Base-by-base conservation (phyloP, 2,888 invertebrate species). In the Branchipolynoe longqiensis region DNA sequence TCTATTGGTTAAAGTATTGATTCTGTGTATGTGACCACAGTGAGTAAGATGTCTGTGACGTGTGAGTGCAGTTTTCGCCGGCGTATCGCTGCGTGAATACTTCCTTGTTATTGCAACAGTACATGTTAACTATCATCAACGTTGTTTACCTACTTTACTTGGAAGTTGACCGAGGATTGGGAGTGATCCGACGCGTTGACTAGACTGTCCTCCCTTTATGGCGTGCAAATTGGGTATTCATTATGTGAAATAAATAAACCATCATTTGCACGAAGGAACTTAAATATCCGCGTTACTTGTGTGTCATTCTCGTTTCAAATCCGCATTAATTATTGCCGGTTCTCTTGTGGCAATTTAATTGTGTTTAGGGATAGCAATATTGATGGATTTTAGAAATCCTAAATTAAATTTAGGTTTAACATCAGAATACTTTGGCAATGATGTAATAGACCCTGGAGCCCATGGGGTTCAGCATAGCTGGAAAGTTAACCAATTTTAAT, bases 221-320 rank as follows among this genome's bases (percentile, higher is more conserved):
- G 69, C 38, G 69, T 69, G 38, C 69, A 69, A n/a, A 69, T 36
- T 69, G 69, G 69, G 69, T 69, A 69, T 25, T 69, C 69, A 69
- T 69, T 69, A 69, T 69, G 33, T 38, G 38, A 38, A 69, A 69
- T 69, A 69, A 69, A 69, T n/a, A n/a, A n/a, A n/a, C n/a, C 36
- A 69, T 69, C 69, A 69, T n/a, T 69, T 69, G 33, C 69, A 69
- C 38, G 33, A 38, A 69, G 38, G 38, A 69, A 69, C 33, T 48
- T 12, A 48, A 12, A 18, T 8, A 8, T 48, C 8, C 18, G 48
- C 48, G 8, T 48, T 48, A 12, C 48, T 48, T 48, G 48, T 48
- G 18, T 48, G 48, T 48, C 18, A 8, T 48, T n/a, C n/a, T n/a
- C n/a, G n/a, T n/a, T n/a, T n/a, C n/a, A n/a, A n/a, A n/a, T n/a